Conservation (phyloP, 2,797 vertebrate genomes). For the Lagodon rhomboides region DNA sequence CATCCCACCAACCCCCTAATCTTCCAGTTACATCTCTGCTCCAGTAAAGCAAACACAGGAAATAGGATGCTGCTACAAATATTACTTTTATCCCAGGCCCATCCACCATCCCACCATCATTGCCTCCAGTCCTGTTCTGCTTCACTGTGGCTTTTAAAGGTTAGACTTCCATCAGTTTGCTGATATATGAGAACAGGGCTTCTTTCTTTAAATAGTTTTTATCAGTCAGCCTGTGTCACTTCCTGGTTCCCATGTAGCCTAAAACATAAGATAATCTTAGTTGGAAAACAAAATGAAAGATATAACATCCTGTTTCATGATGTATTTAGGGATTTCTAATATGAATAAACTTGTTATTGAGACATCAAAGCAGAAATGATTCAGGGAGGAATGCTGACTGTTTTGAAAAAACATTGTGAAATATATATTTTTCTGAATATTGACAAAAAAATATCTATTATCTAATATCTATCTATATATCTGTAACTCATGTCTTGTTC, state of each 20-base stretch:
- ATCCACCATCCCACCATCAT: slow-evolving; percentile 5
- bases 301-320: neutral
- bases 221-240: neutral
- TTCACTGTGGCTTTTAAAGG: neutral
- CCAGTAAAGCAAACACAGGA: slow-evolving; percentile 67
- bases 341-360: neutral
- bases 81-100: slow-evolving; percentile 59
- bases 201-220: slow-evolving; percentile 1
- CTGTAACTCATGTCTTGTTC: no score
- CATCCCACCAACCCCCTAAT: slow-evolving; percentile 50
- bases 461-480: no score
- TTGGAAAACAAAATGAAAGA: neutral
- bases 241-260: neutral
- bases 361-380: neutral
- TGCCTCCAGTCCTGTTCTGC: neutral
- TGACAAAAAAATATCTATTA: no score
- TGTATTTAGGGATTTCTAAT: neutral
- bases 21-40: slow-evolving; percentile 43
- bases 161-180: neutral
- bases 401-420: no score
- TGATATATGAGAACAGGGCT: neutral
- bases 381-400: neutral
- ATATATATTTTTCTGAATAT: no score
- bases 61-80: slow-evolving; percentile 66
- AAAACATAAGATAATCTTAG: neutral